Evolutionary conservation across 2,888 invertebrate species (phyloP), one percentile per base, ranked within the genome.

Genomic region (Nowickia ferox): DNA sequence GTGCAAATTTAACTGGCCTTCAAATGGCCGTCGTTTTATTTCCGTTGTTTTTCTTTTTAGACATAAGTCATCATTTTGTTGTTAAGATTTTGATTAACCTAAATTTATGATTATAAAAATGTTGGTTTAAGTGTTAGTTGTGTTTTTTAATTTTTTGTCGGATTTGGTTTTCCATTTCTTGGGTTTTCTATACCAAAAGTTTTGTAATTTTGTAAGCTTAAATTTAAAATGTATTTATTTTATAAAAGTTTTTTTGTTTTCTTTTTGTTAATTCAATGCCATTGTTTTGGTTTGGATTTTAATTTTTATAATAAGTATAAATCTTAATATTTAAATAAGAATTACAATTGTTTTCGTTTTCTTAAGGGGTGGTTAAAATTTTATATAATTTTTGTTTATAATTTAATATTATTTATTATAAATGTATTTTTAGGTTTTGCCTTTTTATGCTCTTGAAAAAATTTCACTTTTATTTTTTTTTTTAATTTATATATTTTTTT

Each of bases 271-370:
- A 74, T 82, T 78, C 48, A 86, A 87, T 84, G 76, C 82, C 84
- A 84, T 53, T 76, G 81, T 78, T 77, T 75, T 85, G 59, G 59
- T 77, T 81, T 87, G 75, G 84, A 65, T 61, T 87, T 86, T 81
- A 71, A 78, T 86, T 82, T 84, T 82, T 83, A n/a, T n/a, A 85
- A 80, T 87, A 86, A 42, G 61, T 84, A 79, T 87, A 87, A 87
- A 85, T 82, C 88, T 88, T 87, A 88, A 87, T 85, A 87, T 87
- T 87, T 86, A 88, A 87, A 87, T 86, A 82, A 87, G 87, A 86
- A 79, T 82, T 87, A 85, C 84, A 79, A 75, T 68, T 81, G 51
- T 71, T 65, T 42, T 46, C 30, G 38, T 57, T 59, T 65, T 53
- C 44, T 71, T 78, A 82, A 75, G 78, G 78, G 75, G 76, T 79